Base-by-base conservation (phyloP, 2,113 vertebrate species). In the Pholis gunnellus region DNA sequence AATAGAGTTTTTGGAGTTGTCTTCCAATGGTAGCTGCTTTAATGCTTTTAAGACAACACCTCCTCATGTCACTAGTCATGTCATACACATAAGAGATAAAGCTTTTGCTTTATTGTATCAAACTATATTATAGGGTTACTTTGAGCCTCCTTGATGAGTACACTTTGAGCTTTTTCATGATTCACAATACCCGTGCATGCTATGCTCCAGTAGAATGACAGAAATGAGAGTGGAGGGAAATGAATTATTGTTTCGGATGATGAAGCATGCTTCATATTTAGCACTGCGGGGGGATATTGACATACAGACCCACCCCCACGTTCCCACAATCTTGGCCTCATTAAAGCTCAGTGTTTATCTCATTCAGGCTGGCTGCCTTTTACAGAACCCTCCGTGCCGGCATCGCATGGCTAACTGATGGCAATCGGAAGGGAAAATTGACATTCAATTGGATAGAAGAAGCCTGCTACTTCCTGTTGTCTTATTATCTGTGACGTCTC, bases 401-500 rank as follows among this genome's bases (percentile, higher is more conserved):
- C 83, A 75, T 92, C 69, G 52, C 85, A 87, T 90, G 89, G 90
- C 83, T 92, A 85, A 90, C 89, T 94, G 88, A 92, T 93, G 85
- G 68, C 78, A 87, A 84, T 89, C 83, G 90, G 92, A 94, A 93
- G 83, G 79, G 84, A 88, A 94, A 90, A 95, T 93, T 90, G 85
- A 90, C 87, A 80, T 75, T 92, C 88, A 93, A 93, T 94, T 95
- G 82, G 88, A 94, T 94, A 94, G 90, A 94, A 90, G 88, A 74
- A 60, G 84, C 79, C 86, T 88, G 90, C 89, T 90, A 87, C 75
- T 94, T 94, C 89, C 93, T 93, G 86, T 89, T 80, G 87, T 72
- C 22, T 85, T 88, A 74, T 79, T 82, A 84, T 91, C 84, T 90
- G 84, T 56, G 10, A 36, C 36, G 46, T 87, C 87, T 93, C 90